Evolutionary conservation across 2,797 vertebrate species (phyloP), one percentile per base, ranked within the genome.

Genomic region (Steatocranus sp.): DNA sequence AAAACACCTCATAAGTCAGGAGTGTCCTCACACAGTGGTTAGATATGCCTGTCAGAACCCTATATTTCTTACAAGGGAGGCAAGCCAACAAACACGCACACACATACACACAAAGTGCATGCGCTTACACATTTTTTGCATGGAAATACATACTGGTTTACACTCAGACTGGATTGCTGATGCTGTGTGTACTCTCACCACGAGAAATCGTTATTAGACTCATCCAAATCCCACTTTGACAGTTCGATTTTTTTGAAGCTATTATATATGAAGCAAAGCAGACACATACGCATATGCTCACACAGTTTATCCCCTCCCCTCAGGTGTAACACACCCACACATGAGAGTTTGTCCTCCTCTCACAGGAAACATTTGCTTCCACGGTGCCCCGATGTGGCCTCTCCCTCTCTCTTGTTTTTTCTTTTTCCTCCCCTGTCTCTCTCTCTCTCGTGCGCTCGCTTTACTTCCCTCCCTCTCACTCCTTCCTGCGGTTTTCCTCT

Each of bases 361-460:
- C 85, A 92, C 92, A 95, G 92, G 93, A 94, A 94, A 88, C 86
- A 79, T 95, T 89, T 81, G 83, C 91, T 88, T 92, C 92, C 91
- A 92, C 10, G 18, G 83, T 82, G 81, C 91, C 92, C 91, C 85
- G 83, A 88, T 88, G 87, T 86, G 93, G 94, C 93, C 93, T 93
- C 92, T 88, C 88, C 85, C 88, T 90, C 86, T 58, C 76, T 78
- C 11, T 56, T 76, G 63, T 79, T 79, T 86, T 66, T 76, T 66
- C 74, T 77, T 86, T 81, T 48, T 48, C 25, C 68, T 73, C 43
- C 68, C 25, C 68, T 32, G 25, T 48, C 43, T 48, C 68, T 27
- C 81, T 66, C 79, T 66, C 79, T 27, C 81, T 66, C 66, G 25
- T 83, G 74, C 38, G 20, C 80, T 68, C 80, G 74, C 86, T 80